Percentiles rank a stretch among this genome's conserved stretches.
These are phyloP conservation scores for Trinorchestia longiramus DNA, from an alignment of 1,140 invertebrate species.

Conservation along the genomic window DNA sequence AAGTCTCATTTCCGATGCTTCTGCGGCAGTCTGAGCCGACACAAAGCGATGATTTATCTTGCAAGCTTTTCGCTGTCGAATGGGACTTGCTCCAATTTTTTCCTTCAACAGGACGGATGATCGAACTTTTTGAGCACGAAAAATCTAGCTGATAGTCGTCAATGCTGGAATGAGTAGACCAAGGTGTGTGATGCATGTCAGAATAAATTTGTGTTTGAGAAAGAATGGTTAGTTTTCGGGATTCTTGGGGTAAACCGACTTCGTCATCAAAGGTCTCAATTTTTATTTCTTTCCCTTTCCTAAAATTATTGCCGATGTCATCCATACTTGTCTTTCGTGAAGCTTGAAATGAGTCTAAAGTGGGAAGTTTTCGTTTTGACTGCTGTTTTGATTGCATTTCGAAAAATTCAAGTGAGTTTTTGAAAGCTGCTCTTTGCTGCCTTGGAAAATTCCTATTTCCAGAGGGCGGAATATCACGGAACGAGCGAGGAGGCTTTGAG, in stretches of 20 bases:
- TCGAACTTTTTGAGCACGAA: not conserved
- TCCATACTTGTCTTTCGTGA: not conserved
- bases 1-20: constrained; percentile 19
- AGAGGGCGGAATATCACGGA: not conserved
- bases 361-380: not conserved
- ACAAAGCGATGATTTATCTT: constrained; percentile 23
- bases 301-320: not conserved
- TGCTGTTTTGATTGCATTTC: constrained; percentile 2
- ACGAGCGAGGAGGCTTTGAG: not conserved
- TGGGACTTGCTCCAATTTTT: not conserved
- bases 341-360: not conserved
- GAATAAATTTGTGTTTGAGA: not conserved
- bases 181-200: not conserved
- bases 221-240: not conserved
- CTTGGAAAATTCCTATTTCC: not conserved
- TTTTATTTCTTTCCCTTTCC: not conserved
- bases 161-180: not conserved
- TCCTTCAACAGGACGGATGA: not conserved
- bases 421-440: not conserved
- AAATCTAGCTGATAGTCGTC: not conserved
- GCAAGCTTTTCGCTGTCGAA: not conserved
- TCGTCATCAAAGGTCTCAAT: not conserved
- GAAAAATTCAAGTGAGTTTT: not conserved
- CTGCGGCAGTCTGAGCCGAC: constrained; percentile 16
- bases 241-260: not conserved